Evolutionary conservation across 2,888 invertebrate genomes (phyloP), one percentile per base, ranked within the genome.

Genomic region (Tiphia femorata): DNA sequence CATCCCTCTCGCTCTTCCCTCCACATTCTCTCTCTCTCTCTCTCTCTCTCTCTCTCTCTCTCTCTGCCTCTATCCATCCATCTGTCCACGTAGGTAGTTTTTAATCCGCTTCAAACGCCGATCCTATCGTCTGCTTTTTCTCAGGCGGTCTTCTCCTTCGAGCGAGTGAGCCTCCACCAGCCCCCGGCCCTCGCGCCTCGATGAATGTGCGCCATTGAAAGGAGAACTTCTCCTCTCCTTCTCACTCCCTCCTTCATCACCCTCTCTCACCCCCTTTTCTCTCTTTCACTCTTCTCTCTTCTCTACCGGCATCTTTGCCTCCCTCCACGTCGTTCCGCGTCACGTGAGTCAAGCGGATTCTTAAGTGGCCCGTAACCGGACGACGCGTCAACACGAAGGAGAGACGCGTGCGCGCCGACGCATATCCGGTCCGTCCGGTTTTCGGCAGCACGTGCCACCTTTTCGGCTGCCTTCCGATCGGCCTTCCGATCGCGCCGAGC

Each of bases 51-150:
- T n/a, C 33, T n/a, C n/a, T n/a, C 33, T n/a, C 33, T n/a, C 33
- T 33, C 33, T 33, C 33, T 10, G 4, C 25, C 25, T 5, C 17
- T 38, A 16, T 19, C 38, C 17, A 17, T 38, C 16, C n/a, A 6
- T 20, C 38, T 62, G 47, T 58, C 52, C 55, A 52, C 50, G 52
- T 50, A 58, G 55, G 49, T 64, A 58, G 55, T 55, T 64, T 59
- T 70, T 60, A 60, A 70, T 67, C 54, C 62, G 49, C 58, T 60
- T 62, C 49, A 52, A 70, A 58, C 67, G 56, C 38, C 64, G 69
- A 70, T 70, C 58, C 56, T 67, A 70, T 70, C 69, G 67, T 55
- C 29, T 47, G 51, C 50, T 49, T 63, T 62, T 58, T 61, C 66
- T 63, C 52, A 30, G 48, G 49, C 44, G 44, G 43, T 30, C 52